Base-by-base conservation (phyloP, 1,140 invertebrate genomes). In the Drosophila burlai region DNA sequence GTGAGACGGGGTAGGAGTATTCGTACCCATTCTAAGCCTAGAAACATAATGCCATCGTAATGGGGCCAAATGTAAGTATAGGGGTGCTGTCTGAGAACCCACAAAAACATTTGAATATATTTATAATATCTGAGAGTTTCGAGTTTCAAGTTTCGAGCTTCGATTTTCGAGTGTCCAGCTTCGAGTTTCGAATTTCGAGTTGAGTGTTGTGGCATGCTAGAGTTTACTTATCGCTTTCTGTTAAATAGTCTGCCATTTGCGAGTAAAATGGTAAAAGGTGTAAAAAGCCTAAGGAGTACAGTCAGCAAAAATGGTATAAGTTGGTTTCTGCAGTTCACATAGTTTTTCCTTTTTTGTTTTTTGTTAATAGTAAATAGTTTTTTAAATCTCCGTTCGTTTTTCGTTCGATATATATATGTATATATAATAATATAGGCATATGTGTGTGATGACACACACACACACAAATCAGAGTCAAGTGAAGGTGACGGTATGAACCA, bases 271-370 rank as follows among this genome's bases (percentile, higher is more conserved):
- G 82, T 89, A 90, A 85, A 85, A 90, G 85, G 85, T 89, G 85
- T 89, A 89, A 89, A 89, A 89, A 89, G 85, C 85, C 85, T 89
- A 89, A 90, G 78, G 81, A 89, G 75, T 89, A 89, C 75, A 90
- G 85, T 89, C 85, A 89, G 85, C 85, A 90, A 89, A 90, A 85
- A 90, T 90, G 81, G 77, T 89, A 84, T 89, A 89, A 84, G 85
- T 89, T 84, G 62, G 66, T 83, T 71, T 78, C 49, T 83, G 73
- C 74, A 76, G 59, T 64, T 80, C 38, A 62, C 68, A 36, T 66
- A 58, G 18, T 67, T 73, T 55, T 55, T 26, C 8, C 2, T 24
- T 55, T 55, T 38, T 55, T 38, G 6, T 11, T 40, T 40, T 24
- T 40, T 40, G 34, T 55, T 40, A 55, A 55, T 40, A 55, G 54